These are phyloP conservation scores for Brachionus koreanus DNA, from an alignment of 1,140 invertebrate species.

Conservation along the genomic window DNA sequence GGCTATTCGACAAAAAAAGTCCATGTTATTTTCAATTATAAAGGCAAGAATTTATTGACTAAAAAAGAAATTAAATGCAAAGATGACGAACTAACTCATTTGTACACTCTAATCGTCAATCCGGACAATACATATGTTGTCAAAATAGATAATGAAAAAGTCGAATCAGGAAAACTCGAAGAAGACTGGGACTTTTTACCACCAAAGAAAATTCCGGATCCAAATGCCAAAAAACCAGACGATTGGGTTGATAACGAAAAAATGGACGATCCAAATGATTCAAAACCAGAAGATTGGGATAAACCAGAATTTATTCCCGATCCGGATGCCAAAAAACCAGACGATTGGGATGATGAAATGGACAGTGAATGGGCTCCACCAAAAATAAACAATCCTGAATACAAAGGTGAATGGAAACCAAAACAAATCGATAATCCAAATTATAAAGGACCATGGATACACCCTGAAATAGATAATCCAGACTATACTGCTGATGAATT, in stretches of 20 bases:
- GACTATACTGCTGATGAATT: slow-evolving; percentile 78
- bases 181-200: slow-evolving; percentile 94
- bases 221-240: slow-evolving; percentile 83
- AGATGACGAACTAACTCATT: slow-evolving; percentile 92
- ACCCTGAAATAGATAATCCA: slow-evolving; percentile 98
- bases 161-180: slow-evolving; percentile 88
- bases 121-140: slow-evolving; percentile 93
- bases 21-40: slow-evolving; percentile 98
- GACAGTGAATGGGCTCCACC: slow-evolving; percentile 95
- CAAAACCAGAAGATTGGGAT: slow-evolving; percentile 45
- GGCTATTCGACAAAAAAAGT: slow-evolving; percentile 97
- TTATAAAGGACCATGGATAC: slow-evolving; percentile 92
- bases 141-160: slow-evolving; percentile 93
- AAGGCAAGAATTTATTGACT: slow-evolving; percentile 92
- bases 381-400: slow-evolving; percentile 69
- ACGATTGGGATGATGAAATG: slow-evolving; percentile 99
- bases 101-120: slow-evolving; percentile 91
- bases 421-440: slow-evolving; percentile 94
- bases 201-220: slow-evolving; percentile 63
- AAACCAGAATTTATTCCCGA: slow-evolving; percentile 49
- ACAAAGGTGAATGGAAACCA: slow-evolving; percentile 79
- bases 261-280: slow-evolving; percentile 45
- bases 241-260: slow-evolving; percentile 64
- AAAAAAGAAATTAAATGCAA: slow-evolving; percentile 76
- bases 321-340: slow-evolving; percentile 59